phyloP scores from a whole-genome alignment of 2,888 invertebrate species.

The Diarsia dahlii region DNA sequence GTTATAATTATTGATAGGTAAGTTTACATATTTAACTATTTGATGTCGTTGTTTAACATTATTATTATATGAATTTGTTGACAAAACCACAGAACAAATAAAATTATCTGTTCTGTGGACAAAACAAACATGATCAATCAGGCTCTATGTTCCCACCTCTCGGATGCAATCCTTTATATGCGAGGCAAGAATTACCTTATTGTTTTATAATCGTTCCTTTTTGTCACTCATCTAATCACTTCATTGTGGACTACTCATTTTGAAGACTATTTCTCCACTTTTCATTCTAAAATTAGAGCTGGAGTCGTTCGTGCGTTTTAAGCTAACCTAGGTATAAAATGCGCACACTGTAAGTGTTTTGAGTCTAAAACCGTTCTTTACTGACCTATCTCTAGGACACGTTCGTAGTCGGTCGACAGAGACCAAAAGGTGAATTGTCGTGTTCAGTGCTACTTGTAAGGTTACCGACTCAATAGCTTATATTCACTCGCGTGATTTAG shows the following conservation, averaged over 20 bases:
- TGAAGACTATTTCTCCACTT: neutral
- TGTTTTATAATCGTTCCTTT: neutral
- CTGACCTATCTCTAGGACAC: constrained; percentile 66
- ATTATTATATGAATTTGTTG: no score
- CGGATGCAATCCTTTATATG: neutral
- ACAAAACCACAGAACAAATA: no score
- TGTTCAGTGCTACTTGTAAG: constrained; percentile 81
- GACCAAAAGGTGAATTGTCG: constrained; percentile 70
- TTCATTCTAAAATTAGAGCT: neutral
- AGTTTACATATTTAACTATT: neutral
- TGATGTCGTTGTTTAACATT: neutral
- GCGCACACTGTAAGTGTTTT: neutral
- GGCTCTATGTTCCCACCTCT: no score
- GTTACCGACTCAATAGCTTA: constrained; percentile 75
- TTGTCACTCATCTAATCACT: neutral
- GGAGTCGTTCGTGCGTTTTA: neutral
- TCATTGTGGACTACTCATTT: neutral
- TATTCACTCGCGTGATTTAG: constrained; percentile 32
- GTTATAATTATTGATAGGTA: constrained; percentile 16
- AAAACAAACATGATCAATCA: no score
- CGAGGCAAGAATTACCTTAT: neutral
- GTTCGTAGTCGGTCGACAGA: constrained; percentile 41
- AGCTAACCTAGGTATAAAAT: neutral
- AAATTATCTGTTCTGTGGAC: no score
- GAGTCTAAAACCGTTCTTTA: neutral